These are phyloP conservation scores for Centropyge bicolor DNA, from an alignment of 2,797 vertebrate genomes.

Conservation along the genomic window DNA sequence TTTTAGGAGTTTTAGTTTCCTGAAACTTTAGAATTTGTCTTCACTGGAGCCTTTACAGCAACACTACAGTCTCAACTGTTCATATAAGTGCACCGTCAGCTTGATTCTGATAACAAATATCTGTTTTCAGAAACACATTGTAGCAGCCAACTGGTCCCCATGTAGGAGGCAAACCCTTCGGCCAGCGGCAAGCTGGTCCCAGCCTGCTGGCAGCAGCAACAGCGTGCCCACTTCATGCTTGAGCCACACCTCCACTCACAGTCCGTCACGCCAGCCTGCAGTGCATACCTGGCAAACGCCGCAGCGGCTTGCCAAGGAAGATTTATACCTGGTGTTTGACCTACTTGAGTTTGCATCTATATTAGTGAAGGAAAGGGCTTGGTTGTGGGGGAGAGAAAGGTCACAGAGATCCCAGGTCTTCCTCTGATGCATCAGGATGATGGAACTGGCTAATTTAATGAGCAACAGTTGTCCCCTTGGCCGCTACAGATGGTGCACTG, in stretches of 20 bases:
- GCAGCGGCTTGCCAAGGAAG: conserved; percentile 89
- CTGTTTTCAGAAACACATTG: conserved; percentile 80
- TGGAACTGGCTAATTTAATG: conserved; percentile 98
- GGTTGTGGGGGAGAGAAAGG: conserved; percentile 95
- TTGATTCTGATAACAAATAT: conserved; percentile 79
- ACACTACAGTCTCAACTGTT: conserved; percentile 29
- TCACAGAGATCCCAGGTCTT: conserved; percentile 92
- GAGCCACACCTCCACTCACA: conserved; percentile 85
- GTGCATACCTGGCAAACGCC: conserved; percentile 89
- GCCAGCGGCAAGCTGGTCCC: conserved; percentile 89
- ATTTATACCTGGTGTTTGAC: conserved; percentile 98
- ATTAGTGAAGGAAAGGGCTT: conserved; percentile 92
- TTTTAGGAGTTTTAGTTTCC: not conserved
- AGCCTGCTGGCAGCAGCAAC: conserved; percentile 85
- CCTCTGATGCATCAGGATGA: conserved; percentile 95
- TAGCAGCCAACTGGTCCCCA: conserved; percentile 89
- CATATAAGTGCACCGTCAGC: conserved; percentile 74
- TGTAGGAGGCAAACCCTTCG: conserved; percentile 90
- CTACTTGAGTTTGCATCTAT: conserved; percentile 97
- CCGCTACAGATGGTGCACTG: conserved; percentile 93
- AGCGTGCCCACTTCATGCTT: conserved; percentile 87
- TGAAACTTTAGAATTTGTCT: conserved; percentile 15
- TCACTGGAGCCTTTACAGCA: conserved; percentile 21
- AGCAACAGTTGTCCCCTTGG: conserved; percentile 98
- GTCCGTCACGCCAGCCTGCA: conserved; percentile 89